phyloP scores from a whole-genome alignment of 2,888 invertebrate species.

The Pristionchus japonicus region DNA sequence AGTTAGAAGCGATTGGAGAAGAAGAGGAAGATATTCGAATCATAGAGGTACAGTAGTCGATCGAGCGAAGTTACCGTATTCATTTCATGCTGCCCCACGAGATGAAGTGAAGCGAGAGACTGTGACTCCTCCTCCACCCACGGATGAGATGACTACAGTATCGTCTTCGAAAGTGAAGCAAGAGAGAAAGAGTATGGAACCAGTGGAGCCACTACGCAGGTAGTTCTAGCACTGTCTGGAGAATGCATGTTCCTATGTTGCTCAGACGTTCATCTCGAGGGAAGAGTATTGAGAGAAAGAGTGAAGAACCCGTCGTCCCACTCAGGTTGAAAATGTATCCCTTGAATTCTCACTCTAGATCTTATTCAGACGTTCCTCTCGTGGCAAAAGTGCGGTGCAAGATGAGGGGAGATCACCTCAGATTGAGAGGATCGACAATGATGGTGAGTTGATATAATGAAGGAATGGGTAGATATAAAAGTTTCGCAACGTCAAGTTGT shows the following conservation, averaged over 20 bases:
- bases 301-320: background rate
- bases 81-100: background rate
- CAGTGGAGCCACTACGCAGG: background rate
- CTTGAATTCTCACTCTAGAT: background rate
- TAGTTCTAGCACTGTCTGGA: background rate
- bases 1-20: constrained; percentile 27
- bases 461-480: too few relatives aligned
- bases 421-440: background rate
- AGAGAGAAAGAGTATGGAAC: constrained; percentile 3
- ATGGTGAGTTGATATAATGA: background rate
- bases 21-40: constrained; percentile 4
- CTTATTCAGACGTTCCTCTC: constrained; percentile 5
- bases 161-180: background rate
- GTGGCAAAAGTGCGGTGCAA: constrained; percentile 7
- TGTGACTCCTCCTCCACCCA: background rate
- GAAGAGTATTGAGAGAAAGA: background rate
- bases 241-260: background rate
- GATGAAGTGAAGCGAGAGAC: constrained; percentile 20
- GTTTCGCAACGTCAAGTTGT: too few relatives aligned
- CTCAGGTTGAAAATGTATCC: background rate
- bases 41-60: background rate
- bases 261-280: constrained; percentile 2
- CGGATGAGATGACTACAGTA: background rate
- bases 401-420: constrained; percentile 7
- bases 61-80: background rate